Base-by-base conservation (phyloP, 2,797 vertebrate species). In the Brotula barbata region DNA sequence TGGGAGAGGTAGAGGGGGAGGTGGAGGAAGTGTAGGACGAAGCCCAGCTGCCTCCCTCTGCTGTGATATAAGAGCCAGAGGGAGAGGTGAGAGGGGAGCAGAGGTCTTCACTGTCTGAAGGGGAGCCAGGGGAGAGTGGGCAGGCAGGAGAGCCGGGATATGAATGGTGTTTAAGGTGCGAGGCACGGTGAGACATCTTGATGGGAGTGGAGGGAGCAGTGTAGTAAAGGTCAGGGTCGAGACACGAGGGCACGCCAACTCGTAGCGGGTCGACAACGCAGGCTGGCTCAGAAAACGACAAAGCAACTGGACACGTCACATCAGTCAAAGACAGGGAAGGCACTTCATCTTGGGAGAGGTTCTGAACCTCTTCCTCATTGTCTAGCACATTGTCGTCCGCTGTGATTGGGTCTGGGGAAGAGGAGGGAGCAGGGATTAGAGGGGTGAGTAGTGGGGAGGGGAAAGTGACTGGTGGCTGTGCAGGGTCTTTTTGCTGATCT, bases 51-150 rank as follows among this genome's bases (percentile, higher is more conserved):
- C 95, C 93, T 8, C 96, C 95, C 49, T 98, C 96, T 0, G 97
- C 97, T 0, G 96, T 99, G 61, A 96, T 90, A 42, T 98, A 98
- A 51, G 97, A 98, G 2, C 96, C 96, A 0, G 96, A 96, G 8
- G 96, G 95, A 0, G 96, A 98, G 1, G 95, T 93, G 0, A 96
- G 94, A 0, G 94, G 93, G 0, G 96, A 97, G 68, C 92, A 92
- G 33, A 93, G 64, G 46, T 94, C 93, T 20, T 90, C 89, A 0
- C 93, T 94, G 68, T 92, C 92, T 0, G 91, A 91, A 53, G 90
- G 90, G 52, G 89, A 87, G 28, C 85, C 87, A 17, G 88, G 90
- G 5, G 91, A 89, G 15, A 89, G 87, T 5, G 86, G 87, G 0
- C 84, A 89, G 28, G 81, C 85, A 17, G 89, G 91, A 49, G 88